These are phyloP conservation scores for Bradysia coprophila DNA, from an alignment of 1,140 invertebrate species.

Conservation along the genomic window DNA sequence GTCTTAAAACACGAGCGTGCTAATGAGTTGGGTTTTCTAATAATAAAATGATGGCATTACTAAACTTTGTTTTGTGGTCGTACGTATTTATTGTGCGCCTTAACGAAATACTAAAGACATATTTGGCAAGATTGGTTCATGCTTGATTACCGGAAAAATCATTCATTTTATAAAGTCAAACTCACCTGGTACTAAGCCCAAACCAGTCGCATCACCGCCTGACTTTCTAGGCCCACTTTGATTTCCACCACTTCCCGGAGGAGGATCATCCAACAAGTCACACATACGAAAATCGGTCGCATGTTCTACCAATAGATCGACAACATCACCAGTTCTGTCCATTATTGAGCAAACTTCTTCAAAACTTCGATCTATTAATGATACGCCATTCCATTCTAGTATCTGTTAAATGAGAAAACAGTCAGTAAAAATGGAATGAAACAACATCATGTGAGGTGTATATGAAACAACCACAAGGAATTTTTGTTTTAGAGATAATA, in stretches of 20 bases:
- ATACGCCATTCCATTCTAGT: slow-evolving; percentile 67
- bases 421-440: not conserved
- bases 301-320: no score
- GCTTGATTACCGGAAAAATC: no score
- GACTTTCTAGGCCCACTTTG: slow-evolving; percentile 13
- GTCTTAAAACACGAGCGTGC: no score
- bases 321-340: slow-evolving; percentile 59
- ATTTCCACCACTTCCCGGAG: slow-evolving; percentile 20
- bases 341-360: no score
- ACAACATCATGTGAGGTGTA: not conserved
- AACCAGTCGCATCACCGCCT: slow-evolving; percentile 16
- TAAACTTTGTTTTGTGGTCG: no score
- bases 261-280: slow-evolving; percentile 38
- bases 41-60: no score
- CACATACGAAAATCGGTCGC: slow-evolving; percentile 47
- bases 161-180: slow-evolving; percentile 3
- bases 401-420: slow-evolving; percentile 28
- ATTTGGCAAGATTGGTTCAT: no score
- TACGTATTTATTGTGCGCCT: no score
- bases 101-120: no score
- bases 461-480: not conserved
- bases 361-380: slow-evolving; percentile 67
- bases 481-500: no score
- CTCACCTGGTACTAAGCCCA: slow-evolving; percentile 23
- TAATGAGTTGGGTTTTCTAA: no score